Conservation (phyloP, 2,888 invertebrate genomes). For the Drosophila maculinotata region DNA sequence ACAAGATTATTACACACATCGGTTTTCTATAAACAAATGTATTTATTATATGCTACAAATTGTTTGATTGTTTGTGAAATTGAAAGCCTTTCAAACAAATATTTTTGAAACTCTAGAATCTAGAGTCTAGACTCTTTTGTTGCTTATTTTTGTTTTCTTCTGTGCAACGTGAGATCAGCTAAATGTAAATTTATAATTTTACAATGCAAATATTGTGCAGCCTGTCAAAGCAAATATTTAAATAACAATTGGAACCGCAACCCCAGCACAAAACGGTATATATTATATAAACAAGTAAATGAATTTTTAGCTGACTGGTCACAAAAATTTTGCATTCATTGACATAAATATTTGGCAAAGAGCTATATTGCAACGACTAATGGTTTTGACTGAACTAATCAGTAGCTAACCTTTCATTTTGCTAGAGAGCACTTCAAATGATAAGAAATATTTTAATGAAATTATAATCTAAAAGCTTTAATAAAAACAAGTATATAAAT, state of each 20-base stretch:
- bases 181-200: conserved; percentile 16
- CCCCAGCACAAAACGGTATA: background rate
- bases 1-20: too few relatives aligned
- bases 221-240: conserved; percentile 35
- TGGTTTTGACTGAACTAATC: background rate
- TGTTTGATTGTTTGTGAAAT: too few relatives aligned
- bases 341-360: background rate
- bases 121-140: conserved; percentile 6
- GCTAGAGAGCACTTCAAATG: conserved; percentile 25
- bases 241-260: conserved; percentile 16
- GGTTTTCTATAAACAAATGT: too few relatives aligned
- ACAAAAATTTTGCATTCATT: conserved; percentile 2
- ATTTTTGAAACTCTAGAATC: too few relatives aligned
- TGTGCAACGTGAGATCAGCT: conserved; percentile 4
- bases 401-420: conserved; percentile 28
- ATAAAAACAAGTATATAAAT: conserved; percentile 3
- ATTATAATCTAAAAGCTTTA: conserved; percentile 7
- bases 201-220: conserved; percentile 46
- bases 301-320: conserved; percentile 6
- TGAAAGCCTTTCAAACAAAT: conserved; percentile 3
- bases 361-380: background rate
- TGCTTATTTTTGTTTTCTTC: conserved; percentile 11
- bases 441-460: conserved; percentile 27
- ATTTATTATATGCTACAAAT: too few relatives aligned
- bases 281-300: conserved; percentile 10